Conservation (phyloP, 2,797 vertebrate genomes). For the Melanotaenia boesemani region DNA sequence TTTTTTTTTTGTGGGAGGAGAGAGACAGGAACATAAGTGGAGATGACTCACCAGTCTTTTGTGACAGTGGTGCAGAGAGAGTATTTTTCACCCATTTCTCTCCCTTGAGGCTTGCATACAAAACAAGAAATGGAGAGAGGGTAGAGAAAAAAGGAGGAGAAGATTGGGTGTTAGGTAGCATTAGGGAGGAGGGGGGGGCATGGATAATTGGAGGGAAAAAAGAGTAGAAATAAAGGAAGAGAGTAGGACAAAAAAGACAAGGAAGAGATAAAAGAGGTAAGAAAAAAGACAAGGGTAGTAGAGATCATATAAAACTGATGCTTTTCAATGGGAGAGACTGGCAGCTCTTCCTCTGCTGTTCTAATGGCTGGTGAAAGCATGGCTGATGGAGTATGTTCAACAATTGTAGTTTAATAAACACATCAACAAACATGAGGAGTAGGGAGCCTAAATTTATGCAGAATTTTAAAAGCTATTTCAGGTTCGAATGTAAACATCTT, state of each 20-base stretch:
- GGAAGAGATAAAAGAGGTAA: slow-evolving; percentile 65
- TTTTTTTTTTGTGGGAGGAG: slow-evolving; percentile 71
- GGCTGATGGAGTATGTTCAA: slow-evolving; percentile 56
- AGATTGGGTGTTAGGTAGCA: slow-evolving; percentile 65
- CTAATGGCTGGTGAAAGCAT: slow-evolving; percentile 68
- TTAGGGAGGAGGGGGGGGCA: slow-evolving; percentile 45
- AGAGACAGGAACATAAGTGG: slow-evolving; percentile 79
- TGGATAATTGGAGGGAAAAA: slow-evolving; percentile 60
- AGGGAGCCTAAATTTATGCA: slow-evolving; percentile 8
- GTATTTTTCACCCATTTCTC: slow-evolving; percentile 78
- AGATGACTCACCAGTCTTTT: slow-evolving; percentile 84
- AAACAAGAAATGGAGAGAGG: slow-evolving; percentile 76
- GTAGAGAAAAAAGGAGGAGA: slow-evolving; percentile 58
- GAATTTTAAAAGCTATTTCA: slow-evolving; percentile 29
- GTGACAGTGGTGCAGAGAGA: slow-evolving; percentile 83
- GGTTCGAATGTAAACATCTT: slow-evolving; percentile 29
- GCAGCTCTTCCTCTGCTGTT: slow-evolving; percentile 44
- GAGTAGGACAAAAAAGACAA: slow-evolving; percentile 1
- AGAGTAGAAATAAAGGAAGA: slow-evolving; percentile 43
- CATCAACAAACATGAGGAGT: slow-evolving; percentile 40
- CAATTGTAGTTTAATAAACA: slow-evolving; percentile 38
- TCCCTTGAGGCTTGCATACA: slow-evolving; percentile 74
- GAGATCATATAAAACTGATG: slow-evolving; percentile 66
- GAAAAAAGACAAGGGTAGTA: slow-evolving; percentile 56
- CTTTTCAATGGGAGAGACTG: slow-evolving; percentile 46